Evolutionary conservation across 2,113 vertebrate species (phyloP).

Genomic region (Brienomyrus longianalis): DNA sequence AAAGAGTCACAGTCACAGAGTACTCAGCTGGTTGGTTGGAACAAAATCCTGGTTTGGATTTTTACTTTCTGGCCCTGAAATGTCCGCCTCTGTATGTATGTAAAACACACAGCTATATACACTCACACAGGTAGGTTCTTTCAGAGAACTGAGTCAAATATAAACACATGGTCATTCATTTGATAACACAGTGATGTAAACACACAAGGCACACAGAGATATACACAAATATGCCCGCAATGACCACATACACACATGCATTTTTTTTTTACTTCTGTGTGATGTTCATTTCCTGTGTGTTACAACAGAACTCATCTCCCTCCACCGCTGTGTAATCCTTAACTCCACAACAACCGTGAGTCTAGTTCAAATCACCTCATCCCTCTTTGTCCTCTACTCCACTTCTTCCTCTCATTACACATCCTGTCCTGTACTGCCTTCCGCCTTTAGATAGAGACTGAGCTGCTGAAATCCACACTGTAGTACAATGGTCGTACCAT

Average conservation of each 20-base stretch:
- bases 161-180: background rate
- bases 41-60: too few species aligned
- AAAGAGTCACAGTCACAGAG: too few species aligned
- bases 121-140: background rate
- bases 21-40: too few species aligned
- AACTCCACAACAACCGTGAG: slow-evolving; percentile 30
- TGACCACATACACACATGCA: background rate
- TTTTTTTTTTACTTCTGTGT: background rate
- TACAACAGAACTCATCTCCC: slow-evolving; percentile 37
- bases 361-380: background rate
- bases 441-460: background rate
- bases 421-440: background rate
- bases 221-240: background rate
- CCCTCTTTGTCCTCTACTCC: background rate
- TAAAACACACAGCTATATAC: background rate
- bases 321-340: slow-evolving; percentile 42
- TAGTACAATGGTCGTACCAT: background rate
- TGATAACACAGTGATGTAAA: background rate
- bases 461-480: background rate
- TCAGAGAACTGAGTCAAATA: background rate
- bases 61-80: too few species aligned
- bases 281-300: slow-evolving; percentile 24
- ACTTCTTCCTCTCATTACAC: background rate
- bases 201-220: background rate
- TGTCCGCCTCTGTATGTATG: background rate